Base-by-base conservation (phyloP, 2,797 vertebrate species). In the Threskiornis aethiopicus region DNA sequence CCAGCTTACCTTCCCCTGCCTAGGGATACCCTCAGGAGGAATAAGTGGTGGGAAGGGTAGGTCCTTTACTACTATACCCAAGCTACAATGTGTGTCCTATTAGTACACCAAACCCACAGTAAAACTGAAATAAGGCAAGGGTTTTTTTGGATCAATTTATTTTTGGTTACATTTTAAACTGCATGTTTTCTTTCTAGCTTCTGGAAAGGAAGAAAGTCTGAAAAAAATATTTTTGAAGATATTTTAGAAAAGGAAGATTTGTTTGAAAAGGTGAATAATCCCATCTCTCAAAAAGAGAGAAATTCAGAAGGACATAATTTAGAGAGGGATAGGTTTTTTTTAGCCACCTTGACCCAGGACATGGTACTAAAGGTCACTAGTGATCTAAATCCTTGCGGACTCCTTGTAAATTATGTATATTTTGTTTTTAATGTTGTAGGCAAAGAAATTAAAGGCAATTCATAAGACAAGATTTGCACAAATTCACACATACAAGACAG, bases 91-190 rank as follows among this genome's bases (percentile, higher is more conserved):
- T 25, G 6, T 16, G 13, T 28, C n/a, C 64, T 58, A 58, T 16
- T n/a, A n/a, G 28, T 16, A 77, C 51, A 70, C 9, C 19, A 82
- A 92, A 78, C 7, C 21, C 10, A 35, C 1, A 54, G 12, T 8
- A 61, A 92, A 71, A 87, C 1, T 39, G 44, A 84, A 71, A 21
- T 16, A 42, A 52, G 5, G 22, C 21, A 35, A 28, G 13, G 2
- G 0, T 4, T 7, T n/a, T 49, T 35, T 26, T 9, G 2, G 4
- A 29, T 57, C 1, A 12, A 18, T 46, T 73, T 7, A 18, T 33
- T 78, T 54, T 69, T 15, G 1, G 13, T 54, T 70, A n/a, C 10
- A 29, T 76, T 94, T 91, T 65, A 79, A 72, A 28, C 4, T 9
- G 39, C 4, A 3, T 5, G 1, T 16, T 86, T 81, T 39, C 17